phyloP scores from a whole-genome alignment of 2,113 vertebrate genomes.

The Colossoma macropomum region DNA sequence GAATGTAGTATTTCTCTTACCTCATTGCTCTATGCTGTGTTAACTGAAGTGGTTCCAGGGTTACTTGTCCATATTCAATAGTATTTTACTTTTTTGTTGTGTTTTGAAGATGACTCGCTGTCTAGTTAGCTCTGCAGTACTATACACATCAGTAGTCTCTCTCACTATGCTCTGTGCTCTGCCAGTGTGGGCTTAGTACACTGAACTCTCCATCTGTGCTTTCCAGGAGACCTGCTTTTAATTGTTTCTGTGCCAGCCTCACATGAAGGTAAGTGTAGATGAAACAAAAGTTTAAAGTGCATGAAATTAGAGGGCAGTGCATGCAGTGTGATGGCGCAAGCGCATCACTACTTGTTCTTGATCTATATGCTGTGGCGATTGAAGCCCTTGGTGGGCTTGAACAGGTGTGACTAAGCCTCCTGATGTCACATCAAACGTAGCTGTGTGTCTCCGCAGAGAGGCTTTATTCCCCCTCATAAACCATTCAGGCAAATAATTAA shows the following conservation, averaged over 20 bases:
- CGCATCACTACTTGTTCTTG: background rate
- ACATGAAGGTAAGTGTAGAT: constrained; percentile 45
- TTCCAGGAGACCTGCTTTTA: constrained; percentile 26
- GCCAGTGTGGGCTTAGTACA: constrained; percentile 5
- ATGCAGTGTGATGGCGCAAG: constrained; percentile 2
- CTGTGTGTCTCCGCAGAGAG: background rate
- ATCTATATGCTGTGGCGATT: constrained; percentile 28
- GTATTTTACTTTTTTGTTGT: too few relatives aligned
- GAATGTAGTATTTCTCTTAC: too few relatives aligned
- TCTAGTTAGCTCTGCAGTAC: background rate
- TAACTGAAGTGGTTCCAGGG: too few relatives aligned
- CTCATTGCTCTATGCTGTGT: too few relatives aligned
- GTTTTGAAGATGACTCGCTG: background rate
- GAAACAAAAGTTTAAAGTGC: constrained; percentile 48
- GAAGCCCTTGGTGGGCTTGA: constrained; percentile 11
- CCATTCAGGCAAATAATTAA: constrained; percentile 21
- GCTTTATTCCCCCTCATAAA: constrained; percentile 37
- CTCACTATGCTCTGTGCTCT: constrained; percentile 3
- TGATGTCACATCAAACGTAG: constrained; percentile 17
- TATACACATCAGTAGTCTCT: background rate
- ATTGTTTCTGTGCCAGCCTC: constrained; percentile 29
- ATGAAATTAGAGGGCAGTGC: constrained; percentile 25
- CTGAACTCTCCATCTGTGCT: constrained; percentile 6
- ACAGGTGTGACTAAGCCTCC: constrained; percentile 31
- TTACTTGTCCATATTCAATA: too few relatives aligned